Evolutionary conservation across 2,888 invertebrate genomes (phyloP), one percentile per base, ranked within the genome.

Genomic region (Pseudococcus longispinus): DNA sequence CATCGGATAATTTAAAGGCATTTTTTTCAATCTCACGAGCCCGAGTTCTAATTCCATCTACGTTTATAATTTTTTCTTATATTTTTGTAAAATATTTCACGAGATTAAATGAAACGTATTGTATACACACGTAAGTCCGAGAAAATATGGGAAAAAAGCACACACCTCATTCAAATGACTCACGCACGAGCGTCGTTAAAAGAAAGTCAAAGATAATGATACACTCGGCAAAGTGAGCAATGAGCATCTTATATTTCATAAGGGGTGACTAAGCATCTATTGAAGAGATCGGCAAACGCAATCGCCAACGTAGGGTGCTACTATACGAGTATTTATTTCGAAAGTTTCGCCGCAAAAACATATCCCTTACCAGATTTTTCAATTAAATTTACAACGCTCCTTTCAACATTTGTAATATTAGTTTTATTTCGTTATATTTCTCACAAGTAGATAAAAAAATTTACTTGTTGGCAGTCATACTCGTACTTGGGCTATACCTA

Each of bases 311-410:
- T 51, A 55, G 46, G 83, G 83, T 83, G 83, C 29, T 83, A 83
- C 29, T 20, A 6, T n/a, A n/a, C n/a, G n/a, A n/a, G n/a, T 37
- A 44, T 83, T 83, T 51, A 83, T 51, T 83, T 51, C 83, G 32
- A 83, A 83, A 83, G 15, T 83, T 83, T 83, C 51, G 29, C 44
- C 55, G 29, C 18, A 46, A 46, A 83, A 46, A 83, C 29, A 23
- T 51, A 83, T 83, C 44, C 44, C 46, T 29, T 83, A 83, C 83
- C 51, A 83, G 83, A 83, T 83, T 83, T 83, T 51, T 83, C 83
- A 83, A 83, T 83, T 83, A 83, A 29, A 83, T 46, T 83, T 29
- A 51, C 83, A 44, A 83, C 55, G 55, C 29, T 51, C 44, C 23
- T 83, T 20, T 83, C 46, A 29, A 83, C 46, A 51, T 37, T 29